Base-by-base conservation (phyloP, 2,113 vertebrate species). In the Sturnus vulgaris region DNA sequence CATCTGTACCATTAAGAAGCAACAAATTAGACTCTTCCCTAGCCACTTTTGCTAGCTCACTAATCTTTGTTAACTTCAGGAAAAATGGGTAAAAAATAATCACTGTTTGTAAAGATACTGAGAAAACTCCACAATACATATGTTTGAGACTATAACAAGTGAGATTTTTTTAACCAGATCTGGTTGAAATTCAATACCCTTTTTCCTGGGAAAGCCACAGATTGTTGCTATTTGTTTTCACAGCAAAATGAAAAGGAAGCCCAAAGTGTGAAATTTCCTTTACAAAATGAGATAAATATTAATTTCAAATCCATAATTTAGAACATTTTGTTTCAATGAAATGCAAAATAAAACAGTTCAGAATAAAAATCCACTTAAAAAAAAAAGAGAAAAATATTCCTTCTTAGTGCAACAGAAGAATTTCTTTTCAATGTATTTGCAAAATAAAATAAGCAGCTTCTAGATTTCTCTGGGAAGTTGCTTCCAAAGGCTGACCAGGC, bases 1-100 rank as follows among this genome's bases (percentile, higher is more conserved):
- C 75, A 73, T 88, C 88, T 93, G 93, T 82, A 86, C 82, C 33
- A 65, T 82, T 88, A 94, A 63, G 82, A 94, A 93, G 64, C 50
- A 90, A 80, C 92, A 90, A 92, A 93, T 90, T 59, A 88, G 76
- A 52, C 68, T 94, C 82, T 88, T 87, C 55, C 55, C 42, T 40
- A 92, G 47, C 63, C 24, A 80, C 39, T 64, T 87, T 5, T 61
- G 15, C 20, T 61, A 60, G 37, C 42, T 88, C 57, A 90, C 50
- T 69, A 49, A 70, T 77, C 92, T 86, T 90, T 82, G 78, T 85
- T 92, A 96, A 88, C 20, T 86, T 71, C 59, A 83, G 63, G 37
- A 90, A 86, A 85, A 80, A 88, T 11, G 8, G 20, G 7, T 16
- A 2, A 9, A 15, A 63, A 79, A 81, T 71, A 42, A 61, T 47